These are phyloP conservation scores for Fopius arisanus DNA, from an alignment of 1,140 invertebrate species.

Conservation along the genomic window DNA sequence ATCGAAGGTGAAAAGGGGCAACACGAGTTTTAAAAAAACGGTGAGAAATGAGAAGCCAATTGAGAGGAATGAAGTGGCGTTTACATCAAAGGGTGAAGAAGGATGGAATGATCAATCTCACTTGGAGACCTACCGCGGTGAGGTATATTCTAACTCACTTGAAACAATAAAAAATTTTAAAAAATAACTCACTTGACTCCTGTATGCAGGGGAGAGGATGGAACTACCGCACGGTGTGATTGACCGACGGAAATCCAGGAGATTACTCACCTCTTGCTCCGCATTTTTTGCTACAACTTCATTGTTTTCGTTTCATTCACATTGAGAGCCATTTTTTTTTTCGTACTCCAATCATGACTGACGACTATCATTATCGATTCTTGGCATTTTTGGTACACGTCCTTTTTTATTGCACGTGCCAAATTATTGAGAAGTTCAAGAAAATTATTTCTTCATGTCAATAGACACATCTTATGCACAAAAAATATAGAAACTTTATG, in stretches of 20 bases:
- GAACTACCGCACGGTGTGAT: conserved; percentile 8
- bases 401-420: too few species aligned
- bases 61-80: conserved; percentile 3
- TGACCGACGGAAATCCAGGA: conserved; percentile 9
- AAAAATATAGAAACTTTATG: too few species aligned
- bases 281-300: not conserved
- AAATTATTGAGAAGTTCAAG: too few species aligned
- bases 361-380: not conserved
- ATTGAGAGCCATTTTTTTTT: not conserved
- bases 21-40: too few species aligned
- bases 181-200: conserved; percentile 12
- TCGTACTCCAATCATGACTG: not conserved
- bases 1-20: not conserved
- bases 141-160: conserved; percentile 4
- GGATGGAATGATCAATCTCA: conserved; percentile 9
- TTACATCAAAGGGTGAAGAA: conserved; percentile 8
- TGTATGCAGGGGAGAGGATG: not conserved
- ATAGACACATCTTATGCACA: too few species aligned
- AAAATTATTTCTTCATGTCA: too few species aligned
- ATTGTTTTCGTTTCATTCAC: conserved; percentile 6
- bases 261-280: conserved; percentile 1
- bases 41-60: conserved; percentile 8
- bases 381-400: not conserved
- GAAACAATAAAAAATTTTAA: too few species aligned
- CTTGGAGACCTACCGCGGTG: conserved; percentile 11